These are phyloP conservation scores for Agapostemon virescens DNA, from an alignment of 2,888 invertebrate species.

Conservation along the genomic window DNA sequence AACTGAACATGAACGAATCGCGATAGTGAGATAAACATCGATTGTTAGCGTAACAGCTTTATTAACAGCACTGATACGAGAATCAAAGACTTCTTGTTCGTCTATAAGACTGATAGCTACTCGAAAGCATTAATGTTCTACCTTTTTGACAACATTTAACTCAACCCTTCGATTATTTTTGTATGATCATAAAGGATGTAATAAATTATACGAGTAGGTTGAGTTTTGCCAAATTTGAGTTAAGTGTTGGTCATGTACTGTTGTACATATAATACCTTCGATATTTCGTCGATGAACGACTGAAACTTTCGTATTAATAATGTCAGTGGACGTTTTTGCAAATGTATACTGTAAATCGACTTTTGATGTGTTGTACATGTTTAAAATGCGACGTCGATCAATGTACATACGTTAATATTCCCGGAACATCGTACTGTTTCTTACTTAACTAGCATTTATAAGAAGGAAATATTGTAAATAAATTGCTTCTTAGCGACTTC, in stretches of 20 bases:
- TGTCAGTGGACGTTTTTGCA: slow-evolving; percentile 12
- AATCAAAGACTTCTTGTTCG: slow-evolving; percentile 27
- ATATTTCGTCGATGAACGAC: neutral
- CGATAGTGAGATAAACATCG: neutral
- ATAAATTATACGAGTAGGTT: neutral
- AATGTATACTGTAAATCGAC: slow-evolving; percentile 33
- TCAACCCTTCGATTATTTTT: neutral
- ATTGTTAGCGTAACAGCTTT: neutral
- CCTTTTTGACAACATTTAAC: neutral
- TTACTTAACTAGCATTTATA: slow-evolving; percentile 10
- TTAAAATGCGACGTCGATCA: neutral
- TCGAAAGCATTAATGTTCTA: neutral
- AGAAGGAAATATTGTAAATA: slow-evolving; percentile 9
- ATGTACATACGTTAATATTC: slow-evolving; percentile 11
- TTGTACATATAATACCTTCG: neutral
- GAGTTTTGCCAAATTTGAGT: neutral
- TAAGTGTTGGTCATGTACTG: neutral
- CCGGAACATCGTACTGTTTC: slow-evolving; percentile 1
- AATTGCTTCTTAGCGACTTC: neutral
- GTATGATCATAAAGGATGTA: neutral
- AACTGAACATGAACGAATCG: neutral
- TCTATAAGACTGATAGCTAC: slow-evolving; percentile 45
- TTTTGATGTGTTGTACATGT: slow-evolving; percentile 6
- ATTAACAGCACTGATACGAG: slow-evolving; percentile 13
- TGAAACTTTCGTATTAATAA: slow-evolving; percentile 10